These are phyloP conservation scores for Melanotaenia maccullochi DNA, from an alignment of 2,797 vertebrate genomes.

Conservation along the genomic window DNA sequence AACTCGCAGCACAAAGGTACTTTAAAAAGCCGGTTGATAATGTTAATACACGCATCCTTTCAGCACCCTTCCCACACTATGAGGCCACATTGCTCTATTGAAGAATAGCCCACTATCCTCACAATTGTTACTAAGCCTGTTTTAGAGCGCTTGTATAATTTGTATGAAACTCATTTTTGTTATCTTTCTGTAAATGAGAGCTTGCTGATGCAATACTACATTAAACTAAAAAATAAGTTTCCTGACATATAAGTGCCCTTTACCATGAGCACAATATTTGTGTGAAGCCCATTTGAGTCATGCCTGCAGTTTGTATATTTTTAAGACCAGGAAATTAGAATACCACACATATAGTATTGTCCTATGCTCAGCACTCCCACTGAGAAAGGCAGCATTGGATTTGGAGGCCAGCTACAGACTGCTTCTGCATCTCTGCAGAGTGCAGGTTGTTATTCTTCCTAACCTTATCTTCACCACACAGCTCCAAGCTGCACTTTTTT, in stretches of 20 bases:
- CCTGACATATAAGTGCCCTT: conserved; percentile 28
- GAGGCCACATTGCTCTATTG: conserved; percentile 16
- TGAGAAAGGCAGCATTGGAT: conserved; percentile 30
- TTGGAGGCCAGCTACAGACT: conserved; percentile 22
- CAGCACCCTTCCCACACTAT: conserved; percentile 18
- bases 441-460: conserved; percentile 24
- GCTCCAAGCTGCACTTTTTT: conserved; percentile 45
- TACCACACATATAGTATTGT: conserved; percentile 3
- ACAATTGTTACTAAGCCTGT: conserved; percentile 12
- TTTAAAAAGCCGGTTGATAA: conserved; percentile 7
- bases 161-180: conserved; percentile 31
- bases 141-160: conserved; percentile 32
- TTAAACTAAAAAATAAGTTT: conserved; percentile 16
- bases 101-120: conserved; percentile 17
- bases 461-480: conserved; percentile 60
- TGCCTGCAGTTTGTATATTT: conserved; percentile 16
- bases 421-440: conserved; percentile 28
- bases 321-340: conserved; percentile 30
- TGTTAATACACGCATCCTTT: conserved; percentile 13
- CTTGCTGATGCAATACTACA: conserved; percentile 7
- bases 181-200: conserved; percentile 13
- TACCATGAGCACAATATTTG: conserved; percentile 17
- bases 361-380: conserved; percentile 17
- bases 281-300: conserved; percentile 33
- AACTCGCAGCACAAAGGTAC: conserved; percentile 57